Base-by-base conservation (phyloP, 2,888 invertebrate genomes). In the Hedya salicella region DNA sequence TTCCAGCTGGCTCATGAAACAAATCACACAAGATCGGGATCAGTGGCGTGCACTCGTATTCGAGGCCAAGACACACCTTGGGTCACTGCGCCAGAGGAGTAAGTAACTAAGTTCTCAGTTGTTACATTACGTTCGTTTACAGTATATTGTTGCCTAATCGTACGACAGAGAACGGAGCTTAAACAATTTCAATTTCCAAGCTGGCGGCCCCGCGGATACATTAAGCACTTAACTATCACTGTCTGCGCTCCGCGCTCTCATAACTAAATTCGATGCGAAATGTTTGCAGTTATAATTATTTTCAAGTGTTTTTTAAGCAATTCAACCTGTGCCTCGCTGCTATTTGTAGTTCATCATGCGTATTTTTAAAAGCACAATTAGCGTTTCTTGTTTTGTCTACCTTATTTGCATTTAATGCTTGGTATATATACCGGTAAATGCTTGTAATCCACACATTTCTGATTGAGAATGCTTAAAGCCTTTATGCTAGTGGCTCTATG, bases 191-290 rank as follows among this genome's bases (percentile, higher is more conserved):
- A 89, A 88, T 89, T 88, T 90, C 83, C 86, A 82, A 82, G 87
- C 88, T 78, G 78, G 76, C 80, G 82, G 83, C 82, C 84, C 86
- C 76, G 77, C 79, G 88, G 89, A 87, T 89, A 90, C 89, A 90
- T 90, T 91, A 91, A 91, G 88, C 88, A 89, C 89, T 91, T 89
- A 89, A 89, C 91, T 91, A 89, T 90, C 87, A 85, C 88, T 89
- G 89, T 86, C 87, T 89, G 88, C 88, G 79, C 86, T 87, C 78
- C 83, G 83, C 78, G 81, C 86, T 87, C 57, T 59, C 81, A 83
- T 85, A 79, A 85, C 84, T 83, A 87, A 85, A 83, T 80, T 67
- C 67, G 49, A 49, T 44, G 62, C 54, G 71, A 64, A 71, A 68
- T 68, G 68, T 62, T 60, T 36, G 52, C 49, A 49, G 36, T 59